phyloP scores from a whole-genome alignment of 2,797 vertebrate species.

The Sternarchorhynchus goeldii region DNA sequence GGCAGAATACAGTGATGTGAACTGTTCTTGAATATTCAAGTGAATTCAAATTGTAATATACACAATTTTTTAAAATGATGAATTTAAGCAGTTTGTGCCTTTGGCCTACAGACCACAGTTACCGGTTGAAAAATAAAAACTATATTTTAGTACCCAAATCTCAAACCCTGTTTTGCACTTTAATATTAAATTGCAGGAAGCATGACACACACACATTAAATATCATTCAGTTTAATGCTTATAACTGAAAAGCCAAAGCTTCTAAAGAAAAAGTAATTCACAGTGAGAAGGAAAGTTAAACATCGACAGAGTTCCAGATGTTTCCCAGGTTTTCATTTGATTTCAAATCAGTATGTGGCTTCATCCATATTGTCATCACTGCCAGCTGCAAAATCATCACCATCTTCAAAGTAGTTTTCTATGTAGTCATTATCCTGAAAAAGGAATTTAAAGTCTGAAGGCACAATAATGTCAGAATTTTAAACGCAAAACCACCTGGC shows the following conservation, averaged over 20 bases:
- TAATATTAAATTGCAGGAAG: neutral
- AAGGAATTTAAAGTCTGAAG: neutral
- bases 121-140: conserved; percentile 72
- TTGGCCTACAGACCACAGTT: conserved; percentile 68
- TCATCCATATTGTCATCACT: conserved; percentile 91
- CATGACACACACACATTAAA: neutral
- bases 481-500: neutral
- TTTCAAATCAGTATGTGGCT: conserved; percentile 81
- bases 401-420: conserved; percentile 88
- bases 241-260: neutral
- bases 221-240: neutral
- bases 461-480: neutral
- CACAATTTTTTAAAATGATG: conserved; percentile 43
- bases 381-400: conserved; percentile 81
- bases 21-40: conserved; percentile 12
- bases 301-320: too few species aligned
- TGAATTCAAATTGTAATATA: conserved; percentile 31
- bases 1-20: conserved; percentile 17
- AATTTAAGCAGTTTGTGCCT: conserved; percentile 75
- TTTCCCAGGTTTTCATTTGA: neutral
- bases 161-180: conserved; percentile 17
- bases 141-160: conserved; percentile 69
- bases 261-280: neutral
- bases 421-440: conserved; percentile 89
- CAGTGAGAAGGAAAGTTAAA: neutral